Conservation (phyloP, 2,888 invertebrate species). For the Pseudococcus jackbeardsleyi region DNA sequence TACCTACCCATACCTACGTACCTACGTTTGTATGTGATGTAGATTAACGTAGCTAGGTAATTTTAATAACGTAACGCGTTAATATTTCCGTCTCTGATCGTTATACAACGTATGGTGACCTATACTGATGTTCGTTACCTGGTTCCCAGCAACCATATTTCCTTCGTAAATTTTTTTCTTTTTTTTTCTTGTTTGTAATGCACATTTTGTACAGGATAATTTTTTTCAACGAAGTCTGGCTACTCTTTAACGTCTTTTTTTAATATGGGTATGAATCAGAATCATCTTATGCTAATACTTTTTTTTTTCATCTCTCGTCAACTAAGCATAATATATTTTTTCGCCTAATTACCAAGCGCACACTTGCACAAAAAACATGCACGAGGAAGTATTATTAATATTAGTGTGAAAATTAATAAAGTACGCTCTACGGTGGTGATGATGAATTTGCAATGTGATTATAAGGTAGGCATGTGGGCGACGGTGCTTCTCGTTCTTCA, state of each 20-base stretch:
- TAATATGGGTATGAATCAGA: background rate
- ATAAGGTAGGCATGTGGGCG: background rate
- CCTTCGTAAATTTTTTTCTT: background rate
- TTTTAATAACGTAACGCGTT: slow-evolving; percentile 32
- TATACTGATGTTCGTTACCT: slow-evolving; percentile 37
- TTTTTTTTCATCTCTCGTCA: background rate
- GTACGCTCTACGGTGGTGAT: background rate
- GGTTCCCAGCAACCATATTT: background rate
- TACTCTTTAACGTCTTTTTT: background rate
- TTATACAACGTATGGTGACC: slow-evolving; percentile 41
- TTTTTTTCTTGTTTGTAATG: background rate
- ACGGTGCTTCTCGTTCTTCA: background rate
- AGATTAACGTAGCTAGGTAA: slow-evolving; percentile 19
- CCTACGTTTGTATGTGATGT: background rate
- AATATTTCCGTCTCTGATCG: slow-evolving; percentile 46
- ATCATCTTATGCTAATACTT: background rate
- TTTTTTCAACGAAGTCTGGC: background rate
- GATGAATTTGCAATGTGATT: slow-evolving; percentile 9
- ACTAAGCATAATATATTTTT: background rate
- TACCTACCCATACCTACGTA: background rate
- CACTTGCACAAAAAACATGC: background rate
- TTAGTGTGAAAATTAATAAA: slow-evolving; percentile 33
- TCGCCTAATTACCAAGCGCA: slow-evolving; percentile 7
- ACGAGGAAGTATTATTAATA: slow-evolving; percentile 22
- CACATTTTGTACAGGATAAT: background rate